phyloP scores from a whole-genome alignment of 2,113 vertebrate species.

The Tragelaphus scriptus region DNA sequence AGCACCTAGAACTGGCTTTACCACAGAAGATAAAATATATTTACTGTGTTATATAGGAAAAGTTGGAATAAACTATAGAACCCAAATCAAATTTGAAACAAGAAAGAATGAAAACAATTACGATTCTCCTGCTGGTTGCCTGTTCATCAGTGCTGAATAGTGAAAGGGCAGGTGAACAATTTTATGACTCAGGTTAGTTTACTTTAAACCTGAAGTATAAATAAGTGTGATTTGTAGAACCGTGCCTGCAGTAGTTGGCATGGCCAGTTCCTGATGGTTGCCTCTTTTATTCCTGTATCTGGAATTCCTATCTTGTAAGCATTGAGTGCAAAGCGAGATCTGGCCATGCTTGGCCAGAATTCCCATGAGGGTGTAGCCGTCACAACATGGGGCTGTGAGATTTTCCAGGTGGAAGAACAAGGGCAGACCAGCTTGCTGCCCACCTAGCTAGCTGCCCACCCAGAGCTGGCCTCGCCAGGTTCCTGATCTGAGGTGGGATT shows the following conservation, averaged over 20 bases:
- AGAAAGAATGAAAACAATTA: neutral
- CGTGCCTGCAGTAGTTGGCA: rapidly evolving
- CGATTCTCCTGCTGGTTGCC: rapidly evolving
- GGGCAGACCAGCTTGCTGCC: rapidly evolving
- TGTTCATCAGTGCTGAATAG: rapidly evolving
- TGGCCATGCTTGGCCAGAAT: neutral
- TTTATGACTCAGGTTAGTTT: neutral
- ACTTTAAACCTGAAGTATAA: neutral
- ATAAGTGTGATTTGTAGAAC: neutral
- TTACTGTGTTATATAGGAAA: neutral
- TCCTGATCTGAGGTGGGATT: neutral
- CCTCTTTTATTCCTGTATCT: neutral
- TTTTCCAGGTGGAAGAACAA: neutral
- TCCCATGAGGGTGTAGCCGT: no score
- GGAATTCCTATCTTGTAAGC: neutral
- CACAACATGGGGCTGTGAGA: neutral
- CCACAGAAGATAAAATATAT: rapidly evolving
- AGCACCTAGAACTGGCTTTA: neutral
- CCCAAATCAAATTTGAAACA: neutral
- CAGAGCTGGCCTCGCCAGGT: neutral
- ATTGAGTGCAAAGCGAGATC: neutral
- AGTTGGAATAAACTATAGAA: neutral
- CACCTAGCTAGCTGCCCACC: neutral
- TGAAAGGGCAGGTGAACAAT: neutral
- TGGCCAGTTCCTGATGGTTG: neutral